Evolutionary conservation across 2,888 invertebrate genomes (phyloP).

Genomic region (Andrena camellia): DNA sequence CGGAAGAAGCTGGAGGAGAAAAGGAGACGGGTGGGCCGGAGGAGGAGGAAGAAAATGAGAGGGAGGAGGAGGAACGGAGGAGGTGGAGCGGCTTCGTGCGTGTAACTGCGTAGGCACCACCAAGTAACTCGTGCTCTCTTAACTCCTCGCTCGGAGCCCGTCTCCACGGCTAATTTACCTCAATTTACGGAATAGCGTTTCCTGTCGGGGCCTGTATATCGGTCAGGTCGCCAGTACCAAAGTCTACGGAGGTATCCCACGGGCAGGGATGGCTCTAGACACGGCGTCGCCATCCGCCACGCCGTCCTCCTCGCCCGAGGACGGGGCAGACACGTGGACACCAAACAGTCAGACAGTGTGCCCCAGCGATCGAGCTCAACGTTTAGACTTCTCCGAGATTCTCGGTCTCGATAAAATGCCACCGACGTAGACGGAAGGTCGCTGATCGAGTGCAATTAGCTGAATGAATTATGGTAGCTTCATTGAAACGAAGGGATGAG

Average conservation of each 20-base stretch:
- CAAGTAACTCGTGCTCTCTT: conserved; percentile 72
- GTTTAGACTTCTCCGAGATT: conserved; percentile 5
- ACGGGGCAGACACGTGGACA: conserved; percentile 47
- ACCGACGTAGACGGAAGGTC: no score
- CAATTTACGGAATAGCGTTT: conserved; percentile 83
- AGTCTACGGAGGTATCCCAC: conserved; percentile 57
- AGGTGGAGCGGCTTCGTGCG: conserved; percentile 57
- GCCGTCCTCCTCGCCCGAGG: conserved; percentile 29
- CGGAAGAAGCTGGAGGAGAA: conserved; percentile 61
- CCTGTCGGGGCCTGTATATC: conserved; percentile 77
- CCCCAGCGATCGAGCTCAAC: background rate
- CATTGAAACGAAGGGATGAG: no score
- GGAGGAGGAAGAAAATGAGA: conserved; percentile 34
- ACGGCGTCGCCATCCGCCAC: conserved; percentile 66
- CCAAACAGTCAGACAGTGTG: background rate
- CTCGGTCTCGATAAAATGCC: no score
- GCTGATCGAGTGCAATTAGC: no score
- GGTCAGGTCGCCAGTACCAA: conserved; percentile 71
- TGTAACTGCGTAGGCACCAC: conserved; percentile 79
- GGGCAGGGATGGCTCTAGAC: conserved; percentile 67
- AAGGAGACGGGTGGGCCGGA: conserved; percentile 28
- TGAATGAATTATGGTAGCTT: no score
- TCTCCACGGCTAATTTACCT: conserved; percentile 79
- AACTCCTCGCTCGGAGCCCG: conserved; percentile 65
- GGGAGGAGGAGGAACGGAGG: conserved; percentile 32